Conservation (phyloP, 2,113 vertebrate species). For the Elaphurus davidianus region DNA sequence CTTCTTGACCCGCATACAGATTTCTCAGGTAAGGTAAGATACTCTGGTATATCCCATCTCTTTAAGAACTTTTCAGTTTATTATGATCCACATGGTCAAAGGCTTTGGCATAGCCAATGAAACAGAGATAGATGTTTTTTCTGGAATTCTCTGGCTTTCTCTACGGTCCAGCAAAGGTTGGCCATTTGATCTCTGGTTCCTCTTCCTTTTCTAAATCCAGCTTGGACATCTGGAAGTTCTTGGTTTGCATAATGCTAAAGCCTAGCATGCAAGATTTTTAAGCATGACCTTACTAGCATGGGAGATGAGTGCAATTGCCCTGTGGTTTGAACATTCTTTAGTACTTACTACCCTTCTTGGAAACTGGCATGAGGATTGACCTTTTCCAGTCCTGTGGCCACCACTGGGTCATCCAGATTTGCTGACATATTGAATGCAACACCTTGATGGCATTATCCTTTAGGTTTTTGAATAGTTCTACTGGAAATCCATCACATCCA, state of each 20-base stretch:
- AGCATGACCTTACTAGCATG: not conserved
- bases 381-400: not conserved
- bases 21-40: not conserved
- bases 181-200: not conserved
- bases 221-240: not conserved
- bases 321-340: not conserved
- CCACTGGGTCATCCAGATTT: not conserved
- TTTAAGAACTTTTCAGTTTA: not conserved
- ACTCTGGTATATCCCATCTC: not conserved
- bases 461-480: not conserved
- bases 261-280: not conserved
- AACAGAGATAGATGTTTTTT: not conserved
- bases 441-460: not conserved
- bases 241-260: not conserved
- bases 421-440: not conserved
- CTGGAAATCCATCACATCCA: rapidly evolving
- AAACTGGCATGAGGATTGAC: not conserved
- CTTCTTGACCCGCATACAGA: not conserved
- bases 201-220: not conserved
- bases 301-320: not conserved
- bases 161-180: not conserved
- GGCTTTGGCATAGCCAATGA: not conserved
- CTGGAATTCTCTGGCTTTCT: not conserved
- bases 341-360: not conserved
- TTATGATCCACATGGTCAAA: not conserved